Conservation (phyloP, 2,888 invertebrate species). For the Chloroclysta siterata region DNA sequence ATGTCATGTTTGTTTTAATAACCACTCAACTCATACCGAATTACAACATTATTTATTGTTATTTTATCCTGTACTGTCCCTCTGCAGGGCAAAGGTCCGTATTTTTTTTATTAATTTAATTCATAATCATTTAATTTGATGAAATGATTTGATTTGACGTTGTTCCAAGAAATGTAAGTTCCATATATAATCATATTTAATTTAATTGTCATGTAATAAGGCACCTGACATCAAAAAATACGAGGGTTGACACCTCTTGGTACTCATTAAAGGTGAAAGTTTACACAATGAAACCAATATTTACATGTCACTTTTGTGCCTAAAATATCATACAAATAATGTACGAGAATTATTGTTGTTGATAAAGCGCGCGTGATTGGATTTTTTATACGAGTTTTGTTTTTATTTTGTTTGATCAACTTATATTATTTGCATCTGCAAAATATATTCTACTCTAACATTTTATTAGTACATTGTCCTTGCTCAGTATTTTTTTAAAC, state of each 20-base stretch:
- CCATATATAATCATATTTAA: background rate
- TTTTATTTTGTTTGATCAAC: background rate
- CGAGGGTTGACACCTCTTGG: slow-evolving; percentile 53
- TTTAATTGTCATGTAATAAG: slow-evolving; percentile 46
- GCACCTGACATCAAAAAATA: slow-evolving; percentile 42
- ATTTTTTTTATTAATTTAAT: too few species aligned
- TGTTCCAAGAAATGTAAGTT: too few species aligned
- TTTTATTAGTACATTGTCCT: background rate
- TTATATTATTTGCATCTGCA: background rate
- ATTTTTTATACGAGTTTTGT: slow-evolving; percentile 2
- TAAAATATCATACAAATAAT: slow-evolving; percentile 36
- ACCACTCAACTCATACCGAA: too few species aligned
- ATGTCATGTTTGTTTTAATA: too few species aligned
- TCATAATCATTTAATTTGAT: too few species aligned
- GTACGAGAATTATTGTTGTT: slow-evolving; percentile 23
- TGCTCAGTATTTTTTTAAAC: slow-evolving; percentile 4
- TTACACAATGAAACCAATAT: slow-evolving; percentile 58
- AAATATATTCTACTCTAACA: background rate
- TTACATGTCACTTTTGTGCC: slow-evolving; percentile 42
- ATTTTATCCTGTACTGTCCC: too few species aligned
- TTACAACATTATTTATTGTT: too few species aligned
- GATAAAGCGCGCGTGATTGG: slow-evolving; percentile 10
- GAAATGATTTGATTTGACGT: too few species aligned
- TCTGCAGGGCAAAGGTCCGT: too few species aligned
- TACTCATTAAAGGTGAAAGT: slow-evolving; percentile 63